Evolutionary conservation across 2,888 invertebrate species (phyloP), one percentile per base, ranked within the genome.

Genomic region (Tetragnatha montana): DNA sequence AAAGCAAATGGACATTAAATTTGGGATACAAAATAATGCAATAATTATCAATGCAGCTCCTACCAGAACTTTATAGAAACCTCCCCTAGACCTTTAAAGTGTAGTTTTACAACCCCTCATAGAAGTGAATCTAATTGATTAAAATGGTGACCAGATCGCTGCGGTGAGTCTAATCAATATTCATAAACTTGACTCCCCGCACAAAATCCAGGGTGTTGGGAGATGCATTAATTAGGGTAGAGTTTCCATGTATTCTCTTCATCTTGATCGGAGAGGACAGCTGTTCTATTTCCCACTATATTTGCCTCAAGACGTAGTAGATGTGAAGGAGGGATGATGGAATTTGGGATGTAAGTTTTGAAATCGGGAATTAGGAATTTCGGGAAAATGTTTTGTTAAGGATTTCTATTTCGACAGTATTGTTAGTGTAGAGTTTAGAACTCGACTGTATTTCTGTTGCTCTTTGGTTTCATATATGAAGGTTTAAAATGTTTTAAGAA

Each of bases 111-210:
- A 74, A 17, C 74, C 14, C 35, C 35, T 22, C 47, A 35, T 35
- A 35, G 35, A 35, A 35, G 68, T 14, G 76, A 76, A 76, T 81
- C 60, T 79, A 79, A 70, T 81, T 81, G 81, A 81, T 70, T 81
- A 81, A 47, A 70, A 35, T 70, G 81, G 14, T 81, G n/a, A 14
- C 17, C 35, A 49, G 70, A 70, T 69, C 6, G 70, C 47, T 70
- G 81, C 14, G 19, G 81, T 69, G 70, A 14, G 70, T 35, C 47
- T n/a, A 81, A 81, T 81, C 81, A 70, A 69, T 81, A 81, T 49
- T 50, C 50, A 49, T 76, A 50, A 76, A 50, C 76, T 76, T n/a
- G n/a, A 47, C n/a, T 75, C 75, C n/a, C n/a, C 19, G n/a, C 50
- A 49, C 76, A 17, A 75, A 21, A 75, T 75, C 35, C 76, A 50